phyloP scores from a whole-genome alignment of 2,888 invertebrate genomes.

The Caenorhabditis sp. region DNA sequence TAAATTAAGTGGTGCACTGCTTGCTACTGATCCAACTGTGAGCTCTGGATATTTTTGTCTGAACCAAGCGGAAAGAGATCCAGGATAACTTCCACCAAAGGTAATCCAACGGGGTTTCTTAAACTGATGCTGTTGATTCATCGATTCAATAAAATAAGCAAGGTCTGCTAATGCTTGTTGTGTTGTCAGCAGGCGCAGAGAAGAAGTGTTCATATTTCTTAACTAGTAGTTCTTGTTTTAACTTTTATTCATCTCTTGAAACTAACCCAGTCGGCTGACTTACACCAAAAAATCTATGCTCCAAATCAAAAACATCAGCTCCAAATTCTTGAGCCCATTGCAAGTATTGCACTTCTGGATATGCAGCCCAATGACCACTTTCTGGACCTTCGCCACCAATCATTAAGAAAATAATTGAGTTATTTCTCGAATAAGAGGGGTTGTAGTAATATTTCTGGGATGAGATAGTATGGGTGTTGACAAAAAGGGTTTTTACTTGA shows the following conservation, averaged over 20 bases:
- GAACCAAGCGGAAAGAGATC: slow-evolving; percentile 71
- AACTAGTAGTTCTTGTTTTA: no score
- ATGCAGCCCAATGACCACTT: slow-evolving; percentile 59
- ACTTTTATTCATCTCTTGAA: background rate
- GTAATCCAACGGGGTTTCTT: slow-evolving; percentile 74
- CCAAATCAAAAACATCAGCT: slow-evolving; percentile 67
- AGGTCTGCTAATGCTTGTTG: slow-evolving; percentile 68
- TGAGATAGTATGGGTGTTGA: background rate
- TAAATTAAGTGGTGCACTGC: slow-evolving; percentile 66
- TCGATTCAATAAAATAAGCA: slow-evolving; percentile 65
- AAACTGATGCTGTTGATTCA: slow-evolving; percentile 64
- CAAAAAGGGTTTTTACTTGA: slow-evolving; percentile 40
- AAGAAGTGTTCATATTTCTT: slow-evolving; percentile 64
- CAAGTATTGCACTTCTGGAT: slow-evolving; percentile 59
- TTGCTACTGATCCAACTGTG: slow-evolving; percentile 68
- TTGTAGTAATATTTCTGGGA: slow-evolving; percentile 69
- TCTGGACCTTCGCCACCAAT: slow-evolving; percentile 72
- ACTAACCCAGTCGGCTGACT: slow-evolving; percentile 62
- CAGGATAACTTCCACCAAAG: slow-evolving; percentile 75
- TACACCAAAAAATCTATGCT: slow-evolving; percentile 70
- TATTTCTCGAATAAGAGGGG: slow-evolving; percentile 56
- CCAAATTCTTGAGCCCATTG: slow-evolving; percentile 66
- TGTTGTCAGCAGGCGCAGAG: slow-evolving; percentile 60
- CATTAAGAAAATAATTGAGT: slow-evolving; percentile 70
- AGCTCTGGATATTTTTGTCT: slow-evolving; percentile 69